Base-by-base conservation (phyloP, 2,888 invertebrate species). In the Pinctada fucata region DNA sequence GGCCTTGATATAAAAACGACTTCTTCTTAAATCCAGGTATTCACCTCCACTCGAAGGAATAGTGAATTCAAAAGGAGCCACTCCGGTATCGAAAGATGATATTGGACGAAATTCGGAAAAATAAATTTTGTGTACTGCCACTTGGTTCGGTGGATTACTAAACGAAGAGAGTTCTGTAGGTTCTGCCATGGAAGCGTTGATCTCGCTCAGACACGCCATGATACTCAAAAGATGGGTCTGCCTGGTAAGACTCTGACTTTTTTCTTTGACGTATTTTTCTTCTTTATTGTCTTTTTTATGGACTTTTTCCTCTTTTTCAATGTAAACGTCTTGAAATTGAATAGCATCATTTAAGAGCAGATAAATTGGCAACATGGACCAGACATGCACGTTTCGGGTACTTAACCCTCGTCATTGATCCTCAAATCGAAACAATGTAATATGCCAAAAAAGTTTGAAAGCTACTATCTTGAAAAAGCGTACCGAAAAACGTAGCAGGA, bases 11-110 rank as follows among this genome's bases (percentile, higher is more conserved):
- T 80, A n/a, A n/a, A n/a, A n/a, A n/a, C n/a, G n/a, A n/a, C n/a
- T n/a, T n/a, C n/a, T n/a, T n/a, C n/a, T n/a, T 0, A 83, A 45
- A 67, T 85, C 80, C 3, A 80, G 48, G 71, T 83, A 84, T 45
- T 84, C 81, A 45, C 72, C 74, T 2, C 79, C 75, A 31, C 51
- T 16, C 16, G 79, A 79, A n/a, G 79, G 72, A 2, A 84, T n/a
- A n/a, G n/a, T n/a, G n/a, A n/a, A n/a, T n/a, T n/a, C n/a, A n/a
- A n/a, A n/a, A n/a, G n/a, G n/a, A 49, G 68, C 78, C 3, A 67
- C 31, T 1, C 76, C 75, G 2, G 74, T 76, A 4, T 63, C 64
- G 47, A 81, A 69, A 5, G 77, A 50, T 1, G 83, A 71, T 0
- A 76, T 66, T 0, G 80, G 83, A 47, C 76, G 63, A 31, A 70